phyloP scores from a whole-genome alignment of 2,888 invertebrate species.

The Eueremaeus valkanovi region DNA sequence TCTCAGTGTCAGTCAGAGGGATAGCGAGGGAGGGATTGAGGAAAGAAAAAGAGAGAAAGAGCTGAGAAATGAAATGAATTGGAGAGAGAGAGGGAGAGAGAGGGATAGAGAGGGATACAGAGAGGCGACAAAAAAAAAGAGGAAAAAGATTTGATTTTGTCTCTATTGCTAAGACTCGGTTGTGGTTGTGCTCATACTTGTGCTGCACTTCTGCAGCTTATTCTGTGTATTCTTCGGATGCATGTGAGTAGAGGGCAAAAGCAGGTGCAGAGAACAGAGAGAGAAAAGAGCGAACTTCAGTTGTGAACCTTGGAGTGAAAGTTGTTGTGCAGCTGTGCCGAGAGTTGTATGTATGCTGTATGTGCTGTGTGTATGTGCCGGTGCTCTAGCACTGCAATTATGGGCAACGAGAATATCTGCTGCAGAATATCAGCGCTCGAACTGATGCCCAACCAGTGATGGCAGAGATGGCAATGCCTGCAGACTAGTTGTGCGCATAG shows the following conservation, averaged over 20 bases:
- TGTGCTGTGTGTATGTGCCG: not conserved
- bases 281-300: slow-evolving; percentile 13
- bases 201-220: too few species aligned
- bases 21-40: not conserved
- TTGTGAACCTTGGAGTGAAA: slow-evolving; percentile 34
- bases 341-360: too few species aligned
- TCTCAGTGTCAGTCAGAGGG: not conserved
- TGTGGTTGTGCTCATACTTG: not conserved
- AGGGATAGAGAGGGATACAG: not conserved
- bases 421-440: too few species aligned
- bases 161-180: not conserved
- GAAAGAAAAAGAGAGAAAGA: not conserved
- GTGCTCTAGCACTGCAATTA: not conserved
- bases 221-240: not conserved
- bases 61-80: not conserved
- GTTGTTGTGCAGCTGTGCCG: slow-evolving; percentile 22
- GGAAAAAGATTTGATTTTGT: not conserved
- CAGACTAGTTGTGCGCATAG: slow-evolving; percentile 20
- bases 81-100: not conserved
- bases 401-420: too few species aligned
- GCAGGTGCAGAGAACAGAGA: slow-evolving; percentile 26
- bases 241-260: slow-evolving; percentile 5
- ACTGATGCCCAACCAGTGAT: slow-evolving; percentile 7
- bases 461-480: slow-evolving; percentile 12
- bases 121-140: not conserved